Evolutionary conservation across 2,113 vertebrate species (phyloP), one percentile per base, ranked within the genome.

Genomic region (Lutjanus erythropterus): DNA sequence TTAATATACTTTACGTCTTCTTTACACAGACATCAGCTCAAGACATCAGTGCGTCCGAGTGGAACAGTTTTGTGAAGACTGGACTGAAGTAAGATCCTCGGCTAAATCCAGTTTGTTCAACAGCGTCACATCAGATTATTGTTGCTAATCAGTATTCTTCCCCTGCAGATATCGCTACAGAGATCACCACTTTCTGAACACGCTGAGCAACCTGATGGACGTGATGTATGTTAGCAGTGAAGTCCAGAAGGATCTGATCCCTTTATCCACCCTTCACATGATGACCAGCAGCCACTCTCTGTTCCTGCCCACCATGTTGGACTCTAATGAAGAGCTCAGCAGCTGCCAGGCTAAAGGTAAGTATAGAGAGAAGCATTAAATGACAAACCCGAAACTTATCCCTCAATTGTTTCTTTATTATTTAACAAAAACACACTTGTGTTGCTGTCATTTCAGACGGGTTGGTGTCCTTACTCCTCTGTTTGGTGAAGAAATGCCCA

Each of bases 221-320:
- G 49, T 91, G 10, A 75, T 98, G 9, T 98, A 98, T 29, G 47
- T 44, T 6, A 60, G 27, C 44, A 69, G 86, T 0, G 93, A 92
- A 0, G 2, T 49, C 35, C 53, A 56, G 60, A 67, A 92, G 11
- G 85, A 87, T 64, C 93, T 98, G 64, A 27, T 97, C 39, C 93
- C 91, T 18, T 90, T 96, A 9, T 78, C 95, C 0, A 93, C 91
- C 27, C 47, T 99, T 31, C 95, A 99, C 84, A 94, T 94, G 95
- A 98, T 99, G 98, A 92, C 95, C 86, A 97, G 92, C 16, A 98
- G 96, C 90, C 98, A 99, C 80, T 99, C 98, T 9, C 91, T 97
- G 49, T 99, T 99, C 89, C 79, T 99, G 90, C 95, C 97, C 59
- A 91, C 88, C 31, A 95, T 99, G 88, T 88, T 99, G 81, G 87